These are phyloP conservation scores for Himalopsyche japonica DNA, from an alignment of 2,888 invertebrate genomes.

Conservation along the genomic window DNA sequence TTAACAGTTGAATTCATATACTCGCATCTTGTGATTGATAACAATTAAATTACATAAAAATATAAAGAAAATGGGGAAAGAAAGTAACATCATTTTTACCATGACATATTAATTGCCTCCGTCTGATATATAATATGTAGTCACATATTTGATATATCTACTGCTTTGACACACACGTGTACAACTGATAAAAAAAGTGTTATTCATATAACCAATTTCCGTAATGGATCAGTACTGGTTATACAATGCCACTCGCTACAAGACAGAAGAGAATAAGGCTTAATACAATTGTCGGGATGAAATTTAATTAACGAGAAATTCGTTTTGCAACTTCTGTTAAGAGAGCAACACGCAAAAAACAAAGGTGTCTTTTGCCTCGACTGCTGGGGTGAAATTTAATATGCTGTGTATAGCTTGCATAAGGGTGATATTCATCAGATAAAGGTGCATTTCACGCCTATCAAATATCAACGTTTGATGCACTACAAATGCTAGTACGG, in stretches of 20 bases:
- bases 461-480: slow-evolving; percentile 32
- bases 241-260: background rate
- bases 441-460: slow-evolving; percentile 38
- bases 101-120: too few relatives aligned
- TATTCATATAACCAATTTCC: background rate
- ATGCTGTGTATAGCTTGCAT: slow-evolving; percentile 18
- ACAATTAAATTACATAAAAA: too few relatives aligned
- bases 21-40: too few relatives aligned
- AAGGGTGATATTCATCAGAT: slow-evolving; percentile 18
- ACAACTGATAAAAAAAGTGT: background rate
- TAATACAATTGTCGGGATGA: background rate
- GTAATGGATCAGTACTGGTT: background rate
- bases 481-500: slow-evolving; percentile 13
- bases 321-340: background rate
- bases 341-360: slow-evolving; percentile 18
- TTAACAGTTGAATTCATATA: too few relatives aligned
- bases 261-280: background rate
- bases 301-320: background rate
- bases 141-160: too few relatives aligned
- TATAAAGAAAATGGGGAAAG: too few relatives aligned
- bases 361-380: background rate
- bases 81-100: too few relatives aligned
- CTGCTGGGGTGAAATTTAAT: slow-evolving; percentile 34
- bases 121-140: too few relatives aligned
- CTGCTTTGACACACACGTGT: background rate